A percentile compares a stretch with the other conserved stretches of the same genome.
Evolutionary conservation across 2,113 vertebrate genomes (phyloP).

Genomic region (Lethenteron camtschaticum): DNA sequence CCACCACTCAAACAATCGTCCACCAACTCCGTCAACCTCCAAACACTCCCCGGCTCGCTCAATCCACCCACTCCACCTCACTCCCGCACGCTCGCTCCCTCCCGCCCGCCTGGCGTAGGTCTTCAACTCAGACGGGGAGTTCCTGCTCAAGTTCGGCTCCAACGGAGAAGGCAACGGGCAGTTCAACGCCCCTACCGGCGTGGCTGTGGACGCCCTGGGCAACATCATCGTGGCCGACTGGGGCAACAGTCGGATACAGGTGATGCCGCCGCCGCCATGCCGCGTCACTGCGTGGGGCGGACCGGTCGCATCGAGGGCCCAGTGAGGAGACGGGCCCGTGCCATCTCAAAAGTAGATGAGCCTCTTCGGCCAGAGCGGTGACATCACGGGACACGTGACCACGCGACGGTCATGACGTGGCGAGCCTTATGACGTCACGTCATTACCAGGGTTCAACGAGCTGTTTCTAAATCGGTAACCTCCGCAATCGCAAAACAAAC

Average conservation of each 20-base stretch:
- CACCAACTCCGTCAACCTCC: background rate
- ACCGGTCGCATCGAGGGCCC: too few relatives aligned
- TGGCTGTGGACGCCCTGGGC: slow-evolving; percentile 67
- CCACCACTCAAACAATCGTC: too few relatives aligned
- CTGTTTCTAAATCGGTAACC: too few relatives aligned
- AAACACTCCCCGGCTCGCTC: background rate
- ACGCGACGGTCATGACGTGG: too few relatives aligned
- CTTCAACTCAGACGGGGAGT: slow-evolving; percentile 77
- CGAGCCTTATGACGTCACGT: too few relatives aligned
- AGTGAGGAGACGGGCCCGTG: too few relatives aligned
- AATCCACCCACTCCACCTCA: slow-evolving; percentile 10
- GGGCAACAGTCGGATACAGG: slow-evolving; percentile 96
- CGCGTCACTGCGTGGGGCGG: too few relatives aligned
- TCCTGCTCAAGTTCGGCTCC: slow-evolving; percentile 93
- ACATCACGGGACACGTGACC: too few relatives aligned
- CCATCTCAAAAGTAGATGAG: too few relatives aligned
- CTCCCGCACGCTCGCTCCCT: slow-evolving; percentile 7
- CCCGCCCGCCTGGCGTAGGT: slow-evolving; percentile 27
- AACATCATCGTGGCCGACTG: slow-evolving; percentile 95
- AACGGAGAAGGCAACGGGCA: slow-evolving; percentile 87
- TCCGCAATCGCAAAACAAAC: too few relatives aligned
- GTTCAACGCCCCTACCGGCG: slow-evolving; percentile 81
- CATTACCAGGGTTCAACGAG: too few relatives aligned
- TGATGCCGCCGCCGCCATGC: slow-evolving; percentile 12
- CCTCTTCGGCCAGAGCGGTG: too few relatives aligned